Base-by-base conservation (phyloP, 2,113 vertebrate species). In the Embiotoca jacksoni region DNA sequence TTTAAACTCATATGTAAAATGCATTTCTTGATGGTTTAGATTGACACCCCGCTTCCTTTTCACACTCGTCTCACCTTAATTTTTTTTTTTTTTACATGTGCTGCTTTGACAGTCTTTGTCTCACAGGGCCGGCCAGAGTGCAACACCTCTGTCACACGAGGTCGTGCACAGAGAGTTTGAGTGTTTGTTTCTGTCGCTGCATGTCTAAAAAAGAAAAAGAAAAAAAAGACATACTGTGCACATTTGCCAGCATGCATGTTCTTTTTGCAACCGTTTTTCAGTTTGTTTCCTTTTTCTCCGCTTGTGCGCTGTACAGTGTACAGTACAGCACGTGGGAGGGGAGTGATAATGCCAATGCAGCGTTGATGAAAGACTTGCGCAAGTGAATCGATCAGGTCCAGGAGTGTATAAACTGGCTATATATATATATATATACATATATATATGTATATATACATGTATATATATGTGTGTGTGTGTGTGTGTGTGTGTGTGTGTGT, bases 41-140 rank as follows among this genome's bases (percentile, higher is more conserved):
- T 35, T 23, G 58, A 37, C 30, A 59, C 64, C 36, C 14, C 67
- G 79, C 81, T 87, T 80, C 66, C 72, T 86, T 87, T 77, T 88
- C 83, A 87, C 90, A 87, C 90, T 81, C 79, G 5, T 61, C 15
- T 23, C 23, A 23, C 23, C 23, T 23, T 23, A 23, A 23, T 23
- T 23, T 23, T 23, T 23, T 23, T 23, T 35, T 59, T 76, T 68
- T 81, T 41, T 65, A 10, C 52, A 55, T 49, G 37, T 50, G 35
- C 59, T 3, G 0, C 0, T 75, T 71, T 54, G 44, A 63, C 35
- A 50, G 13, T 53, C 39, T 36, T 63, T 54, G 56, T 57, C 33
- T 52, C 49, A 50, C 44, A 1, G 7, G 1, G 31, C 8, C 4
- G 61, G 46, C 39, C 35, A 30, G 23, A 66, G 3, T 65, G 55